Percentiles rank a stretch among this genome's conserved stretches.
Evolutionary conservation across 2,797 vertebrate species (phyloP).

Genomic region (Cyprinella venusta): DNA sequence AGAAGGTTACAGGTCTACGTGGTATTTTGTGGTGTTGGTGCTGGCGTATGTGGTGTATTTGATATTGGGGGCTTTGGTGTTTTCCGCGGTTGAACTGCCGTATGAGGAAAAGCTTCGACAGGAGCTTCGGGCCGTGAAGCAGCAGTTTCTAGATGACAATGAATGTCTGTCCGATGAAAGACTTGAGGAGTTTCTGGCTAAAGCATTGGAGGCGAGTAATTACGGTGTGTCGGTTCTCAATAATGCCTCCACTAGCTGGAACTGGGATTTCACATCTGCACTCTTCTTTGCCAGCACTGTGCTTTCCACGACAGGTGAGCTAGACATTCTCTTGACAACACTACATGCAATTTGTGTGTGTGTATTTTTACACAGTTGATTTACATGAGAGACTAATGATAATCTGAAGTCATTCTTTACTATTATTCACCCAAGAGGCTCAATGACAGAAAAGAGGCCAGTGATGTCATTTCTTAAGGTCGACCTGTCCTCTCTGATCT

Average conservation of each 20-base stretch:
- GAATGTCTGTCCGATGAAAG: constrained; percentile 85
- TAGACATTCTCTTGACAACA: constrained; percentile 22
- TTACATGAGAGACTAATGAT: not conserved
- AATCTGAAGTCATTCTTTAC: not conserved
- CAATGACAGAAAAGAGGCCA: not conserved
- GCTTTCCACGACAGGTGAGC: constrained; percentile 92
- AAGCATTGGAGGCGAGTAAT: constrained; percentile 89
- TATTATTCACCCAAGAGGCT: not conserved
- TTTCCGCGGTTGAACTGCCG: constrained; percentile 91
- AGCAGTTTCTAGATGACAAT: constrained; percentile 85
- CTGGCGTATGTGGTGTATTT: constrained; percentile 85
- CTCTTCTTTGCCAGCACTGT: constrained; percentile 97
- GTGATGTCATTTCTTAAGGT: constrained; percentile 21
- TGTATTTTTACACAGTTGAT: not conserved
- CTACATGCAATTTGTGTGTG: not conserved
- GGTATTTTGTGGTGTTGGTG: constrained; percentile 83
- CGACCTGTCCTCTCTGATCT: constrained; percentile 17
- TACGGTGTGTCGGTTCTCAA: constrained; percentile 91
- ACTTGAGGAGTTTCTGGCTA: constrained; percentile 85
- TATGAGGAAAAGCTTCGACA: constrained; percentile 85
- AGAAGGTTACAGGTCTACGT: constrained; percentile 79
- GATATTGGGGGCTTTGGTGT: constrained; percentile 87
- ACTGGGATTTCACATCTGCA: constrained; percentile 96
- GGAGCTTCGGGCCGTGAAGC: constrained; percentile 79
- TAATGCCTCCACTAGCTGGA: constrained; percentile 80